Evolutionary conservation across 2,888 invertebrate genomes (phyloP), one percentile per base, ranked within the genome.

Genomic region (Patella caerulea): DNA sequence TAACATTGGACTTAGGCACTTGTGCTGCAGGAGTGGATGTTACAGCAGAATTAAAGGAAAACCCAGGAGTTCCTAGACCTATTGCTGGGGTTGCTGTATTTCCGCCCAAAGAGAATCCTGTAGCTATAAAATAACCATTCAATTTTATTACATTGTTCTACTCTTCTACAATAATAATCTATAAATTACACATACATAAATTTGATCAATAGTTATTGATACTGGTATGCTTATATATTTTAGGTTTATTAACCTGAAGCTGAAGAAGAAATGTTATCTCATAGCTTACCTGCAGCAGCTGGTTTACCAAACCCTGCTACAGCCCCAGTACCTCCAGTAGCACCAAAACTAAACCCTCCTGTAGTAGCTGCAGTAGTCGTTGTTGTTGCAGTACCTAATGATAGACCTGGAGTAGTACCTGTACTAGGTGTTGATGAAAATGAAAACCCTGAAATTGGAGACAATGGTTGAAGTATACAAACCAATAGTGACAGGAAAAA

Each of bases 331-430:
- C 71, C 71, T 14, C 73, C 15, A 34, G 73, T 19, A 56, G 53
- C 29, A 65, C 19, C 52, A 71, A 78, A 81, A 53, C 79, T 79
- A 45, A 73, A 19, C 59, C 79, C 79, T 12, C 81, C 81, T 52
- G 76, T 29, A 12, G 77, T 14, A 7, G 77, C 69, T 34, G 74
- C 55, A 55, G 76, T 69, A 19, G 79, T 71, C 1, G 75, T 2
- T n/a, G 76, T 52, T 34, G 75, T 70, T 54, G 77, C 69, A 14
- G 77, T 69, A 24, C 77, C 73, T 56, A 77, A 81, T n/a, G 69
- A 52, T 5, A 80, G 76, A 12, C 75, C 79, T 0, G 77, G 79
- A 91, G 97, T 96, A 92, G 94, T 95, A 81, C 96, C 96, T 91
- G 79, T 11, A 54, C 52, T 65, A 17, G 74, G n/a, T 19, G 45